These are phyloP conservation scores for Gephyroberyx darwinii DNA, from an alignment of 2,797 vertebrate species.

Conservation along the genomic window DNA sequence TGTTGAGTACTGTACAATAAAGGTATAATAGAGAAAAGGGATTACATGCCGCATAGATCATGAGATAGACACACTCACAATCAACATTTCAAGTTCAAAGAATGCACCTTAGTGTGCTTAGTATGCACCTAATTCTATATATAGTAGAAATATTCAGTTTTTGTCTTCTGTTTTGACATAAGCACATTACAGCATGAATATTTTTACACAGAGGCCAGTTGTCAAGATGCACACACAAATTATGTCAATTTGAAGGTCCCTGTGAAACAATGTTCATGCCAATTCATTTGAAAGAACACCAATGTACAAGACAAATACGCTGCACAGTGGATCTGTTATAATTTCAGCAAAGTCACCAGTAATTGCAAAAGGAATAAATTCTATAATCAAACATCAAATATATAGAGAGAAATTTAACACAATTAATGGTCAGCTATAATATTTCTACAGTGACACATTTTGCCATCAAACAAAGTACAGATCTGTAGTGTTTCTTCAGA, in stretches of 20 bases:
- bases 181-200: slow-evolving; percentile 14
- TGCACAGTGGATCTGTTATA: not conserved
- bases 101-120: not conserved
- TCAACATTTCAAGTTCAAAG: not conserved
- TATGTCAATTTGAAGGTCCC: not conserved
- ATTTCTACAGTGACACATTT: not conserved
- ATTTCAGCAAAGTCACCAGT: not conserved
- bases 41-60: not conserved
- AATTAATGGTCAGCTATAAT: not conserved
- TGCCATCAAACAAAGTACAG: not conserved
- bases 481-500: not conserved
- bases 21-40: not conserved
- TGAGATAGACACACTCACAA: not conserved
- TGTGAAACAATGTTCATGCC: not conserved
- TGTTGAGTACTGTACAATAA: not conserved
- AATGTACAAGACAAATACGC: not conserved
- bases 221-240: not conserved
- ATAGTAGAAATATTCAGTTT: not conserved
- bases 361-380: slow-evolving; percentile 6
- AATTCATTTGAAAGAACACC: not conserved
- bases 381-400: not conserved
- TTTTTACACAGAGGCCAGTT: slow-evolving; percentile 7
- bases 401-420: not conserved
- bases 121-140: not conserved
- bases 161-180: not conserved